Percentiles rank a stretch among this genome's conserved stretches.
Evolutionary conservation across 2,113 vertebrate genomes (phyloP).

Genomic region (Tringa solitaria): DNA sequence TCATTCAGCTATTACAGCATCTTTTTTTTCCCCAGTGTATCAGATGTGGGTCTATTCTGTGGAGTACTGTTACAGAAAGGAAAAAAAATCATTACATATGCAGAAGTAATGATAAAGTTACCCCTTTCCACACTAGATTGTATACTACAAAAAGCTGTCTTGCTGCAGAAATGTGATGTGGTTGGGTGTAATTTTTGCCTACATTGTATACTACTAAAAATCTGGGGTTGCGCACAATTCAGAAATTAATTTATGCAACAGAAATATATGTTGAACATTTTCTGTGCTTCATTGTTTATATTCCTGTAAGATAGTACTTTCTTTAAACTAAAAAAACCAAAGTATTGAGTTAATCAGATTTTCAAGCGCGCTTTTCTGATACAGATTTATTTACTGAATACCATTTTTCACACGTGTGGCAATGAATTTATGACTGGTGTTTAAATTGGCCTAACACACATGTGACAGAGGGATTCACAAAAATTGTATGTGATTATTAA

Average conservation of each 20-base stretch:
- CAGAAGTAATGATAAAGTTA: not conserved
- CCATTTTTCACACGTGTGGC: not conserved
- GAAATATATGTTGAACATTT: not conserved
- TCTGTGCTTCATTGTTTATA: not conserved
- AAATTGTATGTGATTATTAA: not conserved
- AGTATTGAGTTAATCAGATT: not conserved
- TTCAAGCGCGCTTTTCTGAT: not conserved
- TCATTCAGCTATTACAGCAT: not conserved
- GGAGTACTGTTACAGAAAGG: not conserved
- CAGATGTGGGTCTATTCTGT: not conserved
- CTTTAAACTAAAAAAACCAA: not conserved
- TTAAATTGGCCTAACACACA: not conserved
- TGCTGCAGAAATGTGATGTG: not conserved
- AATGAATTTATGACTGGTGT: not conserved
- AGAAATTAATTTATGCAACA: not conserved
- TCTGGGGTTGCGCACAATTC: not conserved
- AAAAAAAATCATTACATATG: not conserved
- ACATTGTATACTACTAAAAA: not conserved
- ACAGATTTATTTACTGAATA: not conserved
- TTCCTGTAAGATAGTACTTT: not conserved
- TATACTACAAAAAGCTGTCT: not conserved
- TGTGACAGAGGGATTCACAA: not conserved
- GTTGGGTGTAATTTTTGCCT: not conserved
- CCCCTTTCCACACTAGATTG: not conserved
- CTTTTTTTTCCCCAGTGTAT: not conserved